Conservation (phyloP, 2,888 invertebrate species). For the Andrena haemorrhoa region DNA sequence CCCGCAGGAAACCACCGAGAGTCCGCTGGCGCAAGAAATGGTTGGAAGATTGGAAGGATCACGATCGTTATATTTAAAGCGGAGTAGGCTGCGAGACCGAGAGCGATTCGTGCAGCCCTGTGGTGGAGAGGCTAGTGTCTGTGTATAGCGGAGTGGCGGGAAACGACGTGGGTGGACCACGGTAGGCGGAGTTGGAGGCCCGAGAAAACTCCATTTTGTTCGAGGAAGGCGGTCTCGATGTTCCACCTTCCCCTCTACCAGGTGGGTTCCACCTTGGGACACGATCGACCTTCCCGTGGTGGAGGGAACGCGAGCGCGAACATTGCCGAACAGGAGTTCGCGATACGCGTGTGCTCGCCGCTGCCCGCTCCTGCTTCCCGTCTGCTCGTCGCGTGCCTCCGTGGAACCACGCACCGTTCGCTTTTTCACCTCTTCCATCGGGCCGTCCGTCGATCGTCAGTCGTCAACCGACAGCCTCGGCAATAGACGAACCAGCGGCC, state of each 20-base stretch:
- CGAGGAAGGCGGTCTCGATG: slow-evolving; percentile 72
- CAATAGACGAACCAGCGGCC: not conserved
- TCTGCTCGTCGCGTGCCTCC: slow-evolving; percentile 41
- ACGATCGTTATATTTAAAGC: not conserved
- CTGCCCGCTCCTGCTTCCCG: slow-evolving; percentile 45
- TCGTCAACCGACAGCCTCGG: not conserved
- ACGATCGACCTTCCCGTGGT: slow-evolving; percentile 71
- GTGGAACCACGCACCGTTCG: slow-evolving; percentile 1
- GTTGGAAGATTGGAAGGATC: not conserved
- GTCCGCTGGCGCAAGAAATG: not conserved
- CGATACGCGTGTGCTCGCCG: slow-evolving; percentile 78
- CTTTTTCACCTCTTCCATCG: slow-evolving; percentile 2
- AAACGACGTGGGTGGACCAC: slow-evolving; percentile 58
- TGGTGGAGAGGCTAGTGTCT: not conserved
- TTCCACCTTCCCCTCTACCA: slow-evolving; percentile 73
- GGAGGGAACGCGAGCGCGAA: slow-evolving; percentile 77
- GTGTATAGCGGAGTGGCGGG: not conserved
- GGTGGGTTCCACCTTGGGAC: slow-evolving; percentile 68
- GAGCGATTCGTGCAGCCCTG: not conserved
- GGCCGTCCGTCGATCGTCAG: slow-evolving; percentile 16
- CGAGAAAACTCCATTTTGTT: slow-evolving; percentile 79
- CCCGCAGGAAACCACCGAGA: not conserved
- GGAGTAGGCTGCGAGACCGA: not conserved
- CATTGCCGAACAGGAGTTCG: slow-evolving; percentile 81
- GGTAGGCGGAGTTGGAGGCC: slow-evolving; percentile 61